A percentile compares a stretch with the other conserved stretches of the same genome.
Evolutionary conservation across 1,140 invertebrate genomes (phyloP).

Genomic region (Leptestheria dahalacensis): DNA sequence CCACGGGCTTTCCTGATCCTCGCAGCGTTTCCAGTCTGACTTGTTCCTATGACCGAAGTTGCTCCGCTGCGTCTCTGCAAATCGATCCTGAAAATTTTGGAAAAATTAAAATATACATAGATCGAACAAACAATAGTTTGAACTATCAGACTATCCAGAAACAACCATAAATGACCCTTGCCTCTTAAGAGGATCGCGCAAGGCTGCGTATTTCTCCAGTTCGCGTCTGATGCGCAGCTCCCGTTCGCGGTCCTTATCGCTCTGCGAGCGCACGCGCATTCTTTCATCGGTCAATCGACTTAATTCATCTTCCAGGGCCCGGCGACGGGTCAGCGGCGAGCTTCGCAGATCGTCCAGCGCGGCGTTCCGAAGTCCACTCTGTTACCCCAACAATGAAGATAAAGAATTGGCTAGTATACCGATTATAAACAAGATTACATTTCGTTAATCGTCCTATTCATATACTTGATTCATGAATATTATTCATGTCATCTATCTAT

Average conservation of each 20-base stretch:
- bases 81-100: neutral
- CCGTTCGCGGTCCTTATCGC: conserved; percentile 26
- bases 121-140: neutral
- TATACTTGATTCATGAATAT: no score
- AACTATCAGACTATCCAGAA: neutral
- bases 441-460: no score
- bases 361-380: neutral
- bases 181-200: conserved; percentile 23
- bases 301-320: conserved; percentile 29
- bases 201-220: conserved; percentile 23
- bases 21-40: conserved; percentile 4
- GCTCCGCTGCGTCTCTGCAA: conserved; percentile 2
- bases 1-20: conserved; percentile 28
- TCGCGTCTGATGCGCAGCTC: conserved; percentile 22
- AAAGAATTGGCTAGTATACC: neutral
- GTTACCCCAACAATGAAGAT: neutral
- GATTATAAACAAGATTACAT: no score
- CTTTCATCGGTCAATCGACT: conserved; percentile 25
- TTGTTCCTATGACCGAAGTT: neutral
- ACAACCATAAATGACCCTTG: conserved; percentile 12
- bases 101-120: neutral
- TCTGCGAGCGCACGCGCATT: conserved; percentile 23
- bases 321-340: conserved; percentile 3
- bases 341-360: conserved; percentile 3
- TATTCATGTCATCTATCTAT: no score